Percentiles rank a stretch among this genome's conserved stretches.
Evolutionary conservation across 1,140 invertebrate species (phyloP).

Genomic region (Atta colombica): DNA sequence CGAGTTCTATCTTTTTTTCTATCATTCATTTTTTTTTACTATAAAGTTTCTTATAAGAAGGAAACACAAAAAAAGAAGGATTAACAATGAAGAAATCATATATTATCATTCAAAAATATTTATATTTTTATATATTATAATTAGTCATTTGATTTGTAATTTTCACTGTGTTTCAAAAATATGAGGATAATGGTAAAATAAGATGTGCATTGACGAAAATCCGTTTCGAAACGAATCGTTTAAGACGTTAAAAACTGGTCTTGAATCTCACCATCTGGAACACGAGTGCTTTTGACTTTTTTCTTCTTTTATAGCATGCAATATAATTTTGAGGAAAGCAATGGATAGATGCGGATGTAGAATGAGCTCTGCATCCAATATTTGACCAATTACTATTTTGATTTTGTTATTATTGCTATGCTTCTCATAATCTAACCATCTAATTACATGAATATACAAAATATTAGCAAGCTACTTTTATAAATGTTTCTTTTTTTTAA

Average conservation of each 20-base stretch:
- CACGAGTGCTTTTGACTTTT: conserved; percentile 37
- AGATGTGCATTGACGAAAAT: conserved; percentile 29
- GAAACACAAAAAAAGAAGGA: neutral
- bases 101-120: neutral
- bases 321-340: conserved; percentile 45
- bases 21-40: neutral
- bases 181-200: neutral
- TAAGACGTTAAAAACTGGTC: conserved; percentile 51
- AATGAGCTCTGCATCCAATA: neutral
- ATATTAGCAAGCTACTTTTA: neutral
- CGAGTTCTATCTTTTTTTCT: neutral
- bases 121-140: conserved; percentile 15
- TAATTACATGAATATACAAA: neutral
- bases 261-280: conserved; percentile 59
- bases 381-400: neutral
- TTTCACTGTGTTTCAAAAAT: neutral
- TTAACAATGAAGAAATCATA: neutral
- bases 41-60: conserved; percentile 2
- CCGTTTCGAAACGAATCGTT: conserved; percentile 30
- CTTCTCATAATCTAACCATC: neutral
- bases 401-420: neutral
- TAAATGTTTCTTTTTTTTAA: neutral
- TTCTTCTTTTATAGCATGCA: conserved; percentile 18
- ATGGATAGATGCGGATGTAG: conserved; percentile 54
- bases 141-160: neutral